phyloP scores from a whole-genome alignment of 2,888 invertebrate genomes.

The Meiosimyza decipiens region DNA sequence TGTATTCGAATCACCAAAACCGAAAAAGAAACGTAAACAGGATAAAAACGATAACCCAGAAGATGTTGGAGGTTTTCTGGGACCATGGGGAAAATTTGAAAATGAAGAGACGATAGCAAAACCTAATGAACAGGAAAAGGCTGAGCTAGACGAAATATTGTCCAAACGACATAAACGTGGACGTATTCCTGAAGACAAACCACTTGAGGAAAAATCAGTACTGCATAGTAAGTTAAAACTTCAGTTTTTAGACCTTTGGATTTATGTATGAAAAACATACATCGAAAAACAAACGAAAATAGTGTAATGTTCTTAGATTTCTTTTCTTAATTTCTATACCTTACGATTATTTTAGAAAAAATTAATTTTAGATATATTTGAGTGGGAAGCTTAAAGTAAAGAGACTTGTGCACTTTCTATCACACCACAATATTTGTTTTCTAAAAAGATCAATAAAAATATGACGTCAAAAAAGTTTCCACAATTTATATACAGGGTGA shows the following conservation, averaged over 20 bases:
- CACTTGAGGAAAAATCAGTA: slow-evolving; percentile 93
- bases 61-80: slow-evolving; percentile 94
- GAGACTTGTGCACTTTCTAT: no score
- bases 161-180: slow-evolving; percentile 91
- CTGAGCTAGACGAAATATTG: slow-evolving; percentile 92
- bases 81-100: slow-evolving; percentile 96
- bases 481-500: not conserved
- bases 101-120: slow-evolving; percentile 90
- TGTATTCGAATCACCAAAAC: slow-evolving; percentile 88
- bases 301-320: no score
- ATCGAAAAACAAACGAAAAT: no score
- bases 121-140: slow-evolving; percentile 93
- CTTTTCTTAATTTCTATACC: no score
- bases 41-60: slow-evolving; percentile 88
- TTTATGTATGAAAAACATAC: no score
- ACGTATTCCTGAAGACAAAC: slow-evolving; percentile 88
- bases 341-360: no score
- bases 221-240: slow-evolving; percentile 79
- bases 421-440: not conserved
- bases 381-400: no score
- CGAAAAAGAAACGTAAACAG: slow-evolving; percentile 85
- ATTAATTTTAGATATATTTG: no score
- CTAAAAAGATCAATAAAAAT: no score
- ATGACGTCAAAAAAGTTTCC: slow-evolving; percentile 15
- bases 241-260: not conserved